Base-by-base conservation (phyloP, 2,888 invertebrate genomes). In the Lasiommata megera region DNA sequence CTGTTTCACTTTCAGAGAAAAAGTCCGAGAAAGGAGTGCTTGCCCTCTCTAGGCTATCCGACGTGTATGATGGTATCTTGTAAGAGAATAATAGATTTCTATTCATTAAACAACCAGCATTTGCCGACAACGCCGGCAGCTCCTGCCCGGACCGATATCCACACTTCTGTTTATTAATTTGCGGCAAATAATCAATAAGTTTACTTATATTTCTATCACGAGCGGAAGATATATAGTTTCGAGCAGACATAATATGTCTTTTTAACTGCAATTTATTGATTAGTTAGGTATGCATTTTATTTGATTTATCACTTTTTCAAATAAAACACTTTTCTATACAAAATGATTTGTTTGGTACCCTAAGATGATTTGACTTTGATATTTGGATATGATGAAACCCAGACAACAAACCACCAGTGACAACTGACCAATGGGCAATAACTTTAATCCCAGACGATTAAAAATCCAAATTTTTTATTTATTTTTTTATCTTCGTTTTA, bases 11-110 rank as follows among this genome's bases (percentile, higher is more conserved):
- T 58, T 89, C 90, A 1, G 90, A 88, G 60, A 86, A 84, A 65
- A 89, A 87, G 63, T 90, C 90, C 0, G 89, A 89, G 69, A 84
- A 84, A 11, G 90, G 89, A 1, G 88, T 86, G 6, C 83, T 80
- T 43, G 82, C 70, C 58, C 89, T 77, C 17, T 87, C 84, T 14
- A 73, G 71, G 61, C 74, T 81, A 61, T 82, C 79, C 11, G 72
- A 67, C 46, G 72, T 69, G 62, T 77, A 84, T 0, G 79, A 71
- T 50, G 80, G 74, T 40, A 77, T 69, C 50, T 83, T 81, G 64
- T 76, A 87, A 0, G 84, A 74, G 74, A 80, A 87, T 58, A 75
- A 76, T 53, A 90, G 67, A 69, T 90, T 90, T 44, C 89, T 75
- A 66, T 89, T 89, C 16, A 84, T 68, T 36, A 76, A 67, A 63